phyloP scores from a whole-genome alignment of 2,797 vertebrate species.

The Ctenochaetus hawaiiensis region DNA sequence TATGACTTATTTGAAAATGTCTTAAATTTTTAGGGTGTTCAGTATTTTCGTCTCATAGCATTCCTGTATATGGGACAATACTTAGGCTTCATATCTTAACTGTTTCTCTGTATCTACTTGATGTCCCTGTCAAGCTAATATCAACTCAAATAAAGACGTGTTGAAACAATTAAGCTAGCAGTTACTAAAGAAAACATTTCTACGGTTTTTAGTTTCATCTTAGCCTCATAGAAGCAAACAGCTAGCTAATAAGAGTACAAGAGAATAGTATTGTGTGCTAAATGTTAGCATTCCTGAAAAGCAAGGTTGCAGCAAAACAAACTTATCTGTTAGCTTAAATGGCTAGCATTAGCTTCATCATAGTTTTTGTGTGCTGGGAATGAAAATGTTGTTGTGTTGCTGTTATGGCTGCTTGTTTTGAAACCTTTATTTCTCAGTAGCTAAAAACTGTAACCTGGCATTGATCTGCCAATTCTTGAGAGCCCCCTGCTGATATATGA shows the following conservation, averaged over 20 bases:
- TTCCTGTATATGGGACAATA: too few relatives aligned
- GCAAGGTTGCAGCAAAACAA: neutral
- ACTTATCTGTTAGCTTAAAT: neutral
- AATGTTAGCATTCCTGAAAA: too few relatives aligned
- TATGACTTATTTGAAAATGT: neutral
- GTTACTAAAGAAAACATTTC: too few relatives aligned
- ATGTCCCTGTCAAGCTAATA: neutral
- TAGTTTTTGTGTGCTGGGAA: neutral
- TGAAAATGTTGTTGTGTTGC: neutral
- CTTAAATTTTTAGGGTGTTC: too few relatives aligned
- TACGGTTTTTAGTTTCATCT: neutral
- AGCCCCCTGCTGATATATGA: slow-evolving; percentile 36
- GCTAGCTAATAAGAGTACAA: too few relatives aligned
- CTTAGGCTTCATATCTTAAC: too few relatives aligned
- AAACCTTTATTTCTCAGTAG: slow-evolving; percentile 16
- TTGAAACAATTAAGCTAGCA: neutral
- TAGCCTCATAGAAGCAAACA: neutral
- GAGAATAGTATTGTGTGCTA: neutral
- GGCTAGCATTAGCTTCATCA: neutral
- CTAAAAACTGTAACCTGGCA: slow-evolving; percentile 15
- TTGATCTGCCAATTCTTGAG: slow-evolving; percentile 21
- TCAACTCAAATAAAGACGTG: neutral
- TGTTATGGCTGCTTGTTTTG: neutral
- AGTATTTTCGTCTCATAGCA: too few relatives aligned
- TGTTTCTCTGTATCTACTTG: neutral